Percentiles rank a stretch among this genome's conserved stretches.
These are phyloP conservation scores for Melanostigma gelatinosum DNA, from an alignment of 2,113 vertebrate genomes.

Conservation along the genomic window DNA sequence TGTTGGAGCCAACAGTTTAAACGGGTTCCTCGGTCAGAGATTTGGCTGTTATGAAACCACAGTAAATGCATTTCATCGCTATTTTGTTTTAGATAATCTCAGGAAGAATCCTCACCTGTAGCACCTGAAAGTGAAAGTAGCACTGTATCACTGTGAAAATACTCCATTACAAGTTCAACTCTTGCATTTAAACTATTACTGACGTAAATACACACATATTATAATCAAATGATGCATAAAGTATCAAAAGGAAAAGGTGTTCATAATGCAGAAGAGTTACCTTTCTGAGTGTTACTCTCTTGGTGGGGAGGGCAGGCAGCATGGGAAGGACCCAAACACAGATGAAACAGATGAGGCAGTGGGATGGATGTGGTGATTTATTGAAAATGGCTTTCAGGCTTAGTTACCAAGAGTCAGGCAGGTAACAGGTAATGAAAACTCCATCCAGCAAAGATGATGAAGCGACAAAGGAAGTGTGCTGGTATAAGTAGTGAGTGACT, in stretches of 20 bases:
- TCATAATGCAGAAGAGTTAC: neutral
- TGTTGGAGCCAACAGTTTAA: slow-evolving; percentile 47
- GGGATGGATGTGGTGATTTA: neutral
- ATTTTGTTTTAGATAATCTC: neutral
- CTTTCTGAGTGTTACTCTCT: neutral
- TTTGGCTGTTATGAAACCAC: slow-evolving; percentile 1
- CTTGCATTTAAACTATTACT: neutral
- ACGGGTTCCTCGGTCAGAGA: slow-evolving; percentile 35
- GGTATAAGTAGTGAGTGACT: neutral
- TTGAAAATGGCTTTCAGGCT: neutral
- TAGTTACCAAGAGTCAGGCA: neutral
- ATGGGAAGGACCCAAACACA: neutral
- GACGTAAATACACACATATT: neutral
- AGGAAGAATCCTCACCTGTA: neutral
- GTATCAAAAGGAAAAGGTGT: neutral
- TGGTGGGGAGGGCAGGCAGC: neutral
- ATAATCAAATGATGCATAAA: neutral
- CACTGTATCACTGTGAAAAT: neutral
- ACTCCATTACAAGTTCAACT: neutral
- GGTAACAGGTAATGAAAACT: neutral
- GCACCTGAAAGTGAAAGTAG: neutral
- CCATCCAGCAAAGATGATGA: neutral
- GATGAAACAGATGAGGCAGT: neutral
- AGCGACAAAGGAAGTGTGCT: neutral
- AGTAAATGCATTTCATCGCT: neutral